These are phyloP conservation scores for Crotalus helleri DNA, from an alignment of 2,113 vertebrate genomes.

Conservation along the genomic window DNA sequence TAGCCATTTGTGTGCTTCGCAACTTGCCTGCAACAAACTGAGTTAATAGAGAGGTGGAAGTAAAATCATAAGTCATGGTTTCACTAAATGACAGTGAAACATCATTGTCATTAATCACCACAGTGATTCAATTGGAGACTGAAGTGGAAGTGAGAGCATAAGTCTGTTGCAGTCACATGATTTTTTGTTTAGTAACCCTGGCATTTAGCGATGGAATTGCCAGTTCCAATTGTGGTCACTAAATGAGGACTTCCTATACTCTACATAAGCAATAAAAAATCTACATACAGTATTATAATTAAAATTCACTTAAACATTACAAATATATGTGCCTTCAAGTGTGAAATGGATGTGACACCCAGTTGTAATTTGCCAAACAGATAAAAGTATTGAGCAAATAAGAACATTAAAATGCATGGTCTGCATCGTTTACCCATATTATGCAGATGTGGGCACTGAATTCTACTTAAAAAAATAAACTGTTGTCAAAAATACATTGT, in stretches of 20 bases:
- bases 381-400: neutral
- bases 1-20: neutral
- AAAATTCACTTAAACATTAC: neutral
- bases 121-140: neutral
- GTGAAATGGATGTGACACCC: neutral
- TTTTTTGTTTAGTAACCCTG: neutral
- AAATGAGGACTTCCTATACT: neutral
- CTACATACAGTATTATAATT: neutral
- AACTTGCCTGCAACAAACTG: neutral
- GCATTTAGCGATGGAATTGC: neutral
- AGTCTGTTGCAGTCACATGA: neutral
- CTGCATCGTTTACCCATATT: neutral
- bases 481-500: neutral
- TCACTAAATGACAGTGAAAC: neutral
- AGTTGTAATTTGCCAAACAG: neutral
- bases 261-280: neutral
- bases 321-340: neutral
- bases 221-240: neutral
- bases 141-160: neutral
- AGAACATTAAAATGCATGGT: neutral
- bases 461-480: neutral
- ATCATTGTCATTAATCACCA: neutral
- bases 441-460: neutral
- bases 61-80: neutral
- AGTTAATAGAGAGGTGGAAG: neutral